Percentiles rank a stretch among this genome's conserved stretches.
phyloP scores from a whole-genome alignment of 2,113 vertebrate genomes.

The Etia nguti region DNA sequence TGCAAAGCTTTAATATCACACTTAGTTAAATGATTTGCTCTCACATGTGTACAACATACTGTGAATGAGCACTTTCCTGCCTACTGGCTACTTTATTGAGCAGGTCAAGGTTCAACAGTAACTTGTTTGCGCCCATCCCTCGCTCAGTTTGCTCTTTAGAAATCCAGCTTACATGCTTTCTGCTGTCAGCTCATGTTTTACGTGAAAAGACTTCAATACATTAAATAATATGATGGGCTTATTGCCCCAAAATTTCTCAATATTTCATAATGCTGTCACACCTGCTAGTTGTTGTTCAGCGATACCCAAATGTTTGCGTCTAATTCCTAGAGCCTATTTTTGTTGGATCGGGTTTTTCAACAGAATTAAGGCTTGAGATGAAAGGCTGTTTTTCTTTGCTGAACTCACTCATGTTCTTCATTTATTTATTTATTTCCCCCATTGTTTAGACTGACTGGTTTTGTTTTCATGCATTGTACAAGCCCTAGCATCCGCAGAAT shows the following conservation, averaged over 20 bases:
- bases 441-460: neutral
- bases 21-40: neutral
- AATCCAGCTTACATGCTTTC: neutral
- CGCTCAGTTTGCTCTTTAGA: neutral
- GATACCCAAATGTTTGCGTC: neutral
- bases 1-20: neutral
- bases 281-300: neutral
- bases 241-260: neutral
- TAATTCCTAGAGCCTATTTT: neutral
- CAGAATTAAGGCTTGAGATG: neutral
- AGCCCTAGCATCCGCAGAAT: neutral
- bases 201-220: neutral
- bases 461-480: neutral
- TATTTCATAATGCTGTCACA: neutral
- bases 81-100: neutral
- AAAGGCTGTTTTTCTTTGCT: neutral
- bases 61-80: neutral
- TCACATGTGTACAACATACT: neutral
- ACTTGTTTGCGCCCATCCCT: neutral
- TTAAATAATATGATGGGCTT: neutral
- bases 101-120: neutral
- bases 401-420: neutral
- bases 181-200: neutral
- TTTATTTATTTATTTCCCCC: rapidly evolving
- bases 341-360: neutral